Evolutionary conservation across 2,113 vertebrate genomes (phyloP).

Genomic region (Motacilla alba): DNA sequence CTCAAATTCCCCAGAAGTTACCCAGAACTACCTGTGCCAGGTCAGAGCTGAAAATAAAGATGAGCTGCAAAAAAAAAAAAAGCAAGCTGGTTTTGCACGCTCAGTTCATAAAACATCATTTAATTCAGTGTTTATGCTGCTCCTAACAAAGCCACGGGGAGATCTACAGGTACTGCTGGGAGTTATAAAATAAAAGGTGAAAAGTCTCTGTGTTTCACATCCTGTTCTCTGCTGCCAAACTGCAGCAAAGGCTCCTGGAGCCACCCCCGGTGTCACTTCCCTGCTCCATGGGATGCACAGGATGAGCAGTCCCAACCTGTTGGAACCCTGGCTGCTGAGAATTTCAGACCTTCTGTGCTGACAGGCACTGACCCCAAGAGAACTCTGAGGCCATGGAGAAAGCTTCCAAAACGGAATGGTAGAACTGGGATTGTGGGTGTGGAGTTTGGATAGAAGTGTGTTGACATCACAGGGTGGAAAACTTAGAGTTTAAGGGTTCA

Average conservation of each 20-base stretch:
- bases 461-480: too few relatives aligned
- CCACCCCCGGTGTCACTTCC: neutral
- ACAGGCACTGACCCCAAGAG: too few relatives aligned
- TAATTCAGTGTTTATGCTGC: neutral
- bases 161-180: neutral
- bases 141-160: neutral
- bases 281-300: accelerated
- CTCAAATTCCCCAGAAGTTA: neutral
- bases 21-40: neutral
- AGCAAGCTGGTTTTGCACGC: neutral
- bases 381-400: too few relatives aligned
- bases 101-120: neutral
- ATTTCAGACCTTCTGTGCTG: too few relatives aligned
- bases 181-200: neutral
- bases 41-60: neutral
- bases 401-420: too few relatives aligned
- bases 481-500: too few relatives aligned
- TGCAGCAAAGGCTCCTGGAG: neutral
- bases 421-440: too few relatives aligned
- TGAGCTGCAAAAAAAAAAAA: neutral
- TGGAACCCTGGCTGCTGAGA: too few relatives aligned
- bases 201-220: neutral
- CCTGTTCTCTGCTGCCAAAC: neutral
- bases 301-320: neutral
- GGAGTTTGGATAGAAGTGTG: too few relatives aligned